These are phyloP conservation scores for Hirtodrosophila trivittata DNA, from an alignment of 2,888 invertebrate species.

Conservation along the genomic window DNA sequence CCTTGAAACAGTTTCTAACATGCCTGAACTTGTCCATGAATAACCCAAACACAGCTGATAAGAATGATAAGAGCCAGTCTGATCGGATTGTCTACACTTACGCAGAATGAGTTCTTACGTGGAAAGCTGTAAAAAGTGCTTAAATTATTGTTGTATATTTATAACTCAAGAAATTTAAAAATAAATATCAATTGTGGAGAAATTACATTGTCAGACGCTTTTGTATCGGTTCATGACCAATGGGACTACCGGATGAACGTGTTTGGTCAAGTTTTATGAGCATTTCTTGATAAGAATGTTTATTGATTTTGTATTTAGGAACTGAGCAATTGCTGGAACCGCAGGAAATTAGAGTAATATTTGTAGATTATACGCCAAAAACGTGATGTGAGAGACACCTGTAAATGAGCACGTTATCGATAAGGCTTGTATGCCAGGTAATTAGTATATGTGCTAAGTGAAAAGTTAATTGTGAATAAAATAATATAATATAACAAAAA, in stretches of 20 bases:
- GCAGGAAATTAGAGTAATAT: constrained; percentile 3
- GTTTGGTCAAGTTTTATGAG: too few species aligned
- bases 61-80: constrained; percentile 21
- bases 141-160: background rate
- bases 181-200: background rate
- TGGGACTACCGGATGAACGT: too few species aligned
- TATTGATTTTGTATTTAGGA: too few species aligned
- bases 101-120: constrained; percentile 21
- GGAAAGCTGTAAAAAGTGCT: too few species aligned
- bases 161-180: background rate
- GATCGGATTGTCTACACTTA: constrained; percentile 14
- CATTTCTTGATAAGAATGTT: background rate
- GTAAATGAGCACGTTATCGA: constrained; percentile 52
- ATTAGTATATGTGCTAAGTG: too few species aligned
- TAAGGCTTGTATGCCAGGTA: constrained; percentile 14
- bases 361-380: constrained; percentile 13
- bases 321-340: too few species aligned
- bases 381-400: constrained; percentile 52
- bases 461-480: too few species aligned
- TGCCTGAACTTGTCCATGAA: constrained; percentile 37
- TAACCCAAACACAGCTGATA: constrained; percentile 36
- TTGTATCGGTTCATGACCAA: too few species aligned
- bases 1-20: constrained; percentile 30
- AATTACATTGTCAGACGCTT: too few species aligned
- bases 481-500: too few species aligned